Conservation (phyloP, 2,888 invertebrate genomes). For the Dugesia japonica region DNA sequence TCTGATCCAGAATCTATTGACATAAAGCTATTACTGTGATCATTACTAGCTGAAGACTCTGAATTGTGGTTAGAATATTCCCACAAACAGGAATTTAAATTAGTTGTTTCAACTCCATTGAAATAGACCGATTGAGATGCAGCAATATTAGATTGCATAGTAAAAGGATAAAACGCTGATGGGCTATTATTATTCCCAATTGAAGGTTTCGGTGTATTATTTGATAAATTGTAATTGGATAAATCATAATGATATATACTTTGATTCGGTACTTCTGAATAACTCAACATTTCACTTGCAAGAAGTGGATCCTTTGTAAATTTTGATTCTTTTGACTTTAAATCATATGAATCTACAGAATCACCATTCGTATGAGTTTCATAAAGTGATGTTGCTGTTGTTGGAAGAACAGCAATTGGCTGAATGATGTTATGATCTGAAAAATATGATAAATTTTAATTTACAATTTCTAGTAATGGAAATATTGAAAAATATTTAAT, state of each 20-base stretch:
- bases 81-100: not conserved
- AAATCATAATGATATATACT: not conserved
- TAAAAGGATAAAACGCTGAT: not conserved
- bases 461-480: too few relatives aligned
- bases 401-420: constrained; percentile 2
- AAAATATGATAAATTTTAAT: too few relatives aligned
- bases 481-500: too few relatives aligned
- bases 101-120: not conserved
- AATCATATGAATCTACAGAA: not conserved
- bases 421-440: not conserved
- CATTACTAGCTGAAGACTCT: not conserved
- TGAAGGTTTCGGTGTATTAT: not conserved
- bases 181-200: constrained; percentile 6
- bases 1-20: not conserved
- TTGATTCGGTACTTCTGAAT: not conserved
- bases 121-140: not conserved
- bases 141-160: not conserved
- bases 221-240: not conserved
- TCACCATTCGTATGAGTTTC: not conserved
- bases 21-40: not conserved
- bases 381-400: not conserved
- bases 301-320: not conserved
- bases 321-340: not conserved
- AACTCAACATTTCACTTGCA: constrained; percentile 4
- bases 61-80: not conserved